phyloP scores from a whole-genome alignment of 2,888 invertebrate species.

The Drosophila neotestacea region DNA sequence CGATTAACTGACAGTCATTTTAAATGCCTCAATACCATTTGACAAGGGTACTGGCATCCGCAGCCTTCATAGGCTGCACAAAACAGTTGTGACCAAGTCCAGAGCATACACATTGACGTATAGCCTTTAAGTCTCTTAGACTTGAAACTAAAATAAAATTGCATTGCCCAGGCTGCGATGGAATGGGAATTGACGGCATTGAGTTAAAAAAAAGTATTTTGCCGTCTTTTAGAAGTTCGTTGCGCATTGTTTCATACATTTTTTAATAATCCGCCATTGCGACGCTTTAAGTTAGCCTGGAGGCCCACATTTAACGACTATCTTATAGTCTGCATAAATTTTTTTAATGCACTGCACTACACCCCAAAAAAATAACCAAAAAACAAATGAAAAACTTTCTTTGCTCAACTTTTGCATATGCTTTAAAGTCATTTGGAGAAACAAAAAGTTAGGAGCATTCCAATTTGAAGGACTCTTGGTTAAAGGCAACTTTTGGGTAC shows the following conservation, averaged over 20 bases:
- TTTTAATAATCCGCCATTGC: constrained; percentile 30
- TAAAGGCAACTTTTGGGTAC: constrained; percentile 14
- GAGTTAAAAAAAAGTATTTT: constrained; percentile 11
- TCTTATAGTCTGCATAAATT: constrained; percentile 26
- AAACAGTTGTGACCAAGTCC: constrained; percentile 9
- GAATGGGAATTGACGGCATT: not conserved
- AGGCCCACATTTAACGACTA: constrained; percentile 26
- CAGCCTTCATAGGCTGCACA: not conserved
- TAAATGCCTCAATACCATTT: constrained; percentile 50
- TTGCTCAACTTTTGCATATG: constrained; percentile 22
- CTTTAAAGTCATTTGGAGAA: constrained; percentile 10
- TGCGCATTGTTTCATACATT: constrained; percentile 38
- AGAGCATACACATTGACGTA: constrained; percentile 28
- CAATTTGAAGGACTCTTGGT: constrained; percentile 16
- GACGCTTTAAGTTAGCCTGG: constrained; percentile 16
- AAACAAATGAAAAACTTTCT: constrained; percentile 4
- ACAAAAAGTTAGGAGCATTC: not conserved
- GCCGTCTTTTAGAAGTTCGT: constrained; percentile 18
- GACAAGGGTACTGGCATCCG: constrained; percentile 37
- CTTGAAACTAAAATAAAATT: constrained; percentile 21
- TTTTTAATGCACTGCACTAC: constrained; percentile 24
- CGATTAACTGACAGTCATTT: constrained; percentile 46
- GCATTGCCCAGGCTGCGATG: constrained; percentile 12
- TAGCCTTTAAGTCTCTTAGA: constrained; percentile 38
- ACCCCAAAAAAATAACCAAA: not conserved